These are phyloP conservation scores for Ancistrus triradiatus DNA, from an alignment of 2,113 vertebrate species.

Conservation along the genomic window DNA sequence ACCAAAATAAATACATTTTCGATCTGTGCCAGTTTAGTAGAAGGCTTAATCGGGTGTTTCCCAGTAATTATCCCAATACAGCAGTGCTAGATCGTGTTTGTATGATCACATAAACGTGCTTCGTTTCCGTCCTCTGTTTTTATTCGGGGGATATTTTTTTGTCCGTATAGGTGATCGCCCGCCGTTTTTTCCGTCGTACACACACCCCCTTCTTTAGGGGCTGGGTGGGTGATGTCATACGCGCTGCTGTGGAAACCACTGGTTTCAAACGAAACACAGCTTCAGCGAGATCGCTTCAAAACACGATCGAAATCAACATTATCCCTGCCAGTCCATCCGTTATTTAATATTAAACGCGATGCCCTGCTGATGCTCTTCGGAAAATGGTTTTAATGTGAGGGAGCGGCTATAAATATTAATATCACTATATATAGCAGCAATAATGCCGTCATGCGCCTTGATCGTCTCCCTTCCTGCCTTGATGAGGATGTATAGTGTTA, in stretches of 20 bases:
- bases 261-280: constrained; percentile 35
- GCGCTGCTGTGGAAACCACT: constrained; percentile 31
- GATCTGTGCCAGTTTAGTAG: no score
- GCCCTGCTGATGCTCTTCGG: constrained; percentile 12
- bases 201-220: constrained; percentile 36
- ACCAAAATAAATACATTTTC: no score
- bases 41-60: no score
- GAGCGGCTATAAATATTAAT: constrained; percentile 62
- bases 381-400: constrained; percentile 50
- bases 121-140: no score
- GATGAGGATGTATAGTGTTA: constrained; percentile 24
- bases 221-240: constrained; percentile 39
- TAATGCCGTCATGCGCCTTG: constrained; percentile 50
- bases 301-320: neutral
- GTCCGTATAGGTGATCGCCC: constrained; percentile 12
- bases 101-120: no score
- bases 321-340: no score
- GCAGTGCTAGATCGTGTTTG: no score
- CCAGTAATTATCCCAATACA: no score
- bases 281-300: neutral
- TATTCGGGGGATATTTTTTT: neutral
- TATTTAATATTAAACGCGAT: neutral
- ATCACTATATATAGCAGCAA: constrained; percentile 67
- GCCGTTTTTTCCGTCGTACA: constrained; percentile 18
- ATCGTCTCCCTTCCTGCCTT: constrained; percentile 23